Conservation (phyloP, 1,140 invertebrate species). For the Penaeus japonicus region DNA sequence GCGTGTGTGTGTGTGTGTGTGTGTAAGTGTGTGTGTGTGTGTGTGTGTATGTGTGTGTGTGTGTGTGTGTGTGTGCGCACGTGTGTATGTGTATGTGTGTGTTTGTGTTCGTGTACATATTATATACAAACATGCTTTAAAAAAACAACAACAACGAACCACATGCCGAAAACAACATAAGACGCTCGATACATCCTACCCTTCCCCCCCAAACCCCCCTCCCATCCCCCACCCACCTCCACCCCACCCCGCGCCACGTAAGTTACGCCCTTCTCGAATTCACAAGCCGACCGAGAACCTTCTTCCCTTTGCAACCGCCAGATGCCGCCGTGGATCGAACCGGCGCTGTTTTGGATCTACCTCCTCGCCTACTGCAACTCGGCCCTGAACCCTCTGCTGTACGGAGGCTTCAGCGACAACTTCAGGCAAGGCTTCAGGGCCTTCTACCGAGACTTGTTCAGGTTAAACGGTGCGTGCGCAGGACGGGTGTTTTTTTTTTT, state of each 20-base stretch:
- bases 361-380: conserved; percentile 67
- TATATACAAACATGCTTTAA: too few species aligned
- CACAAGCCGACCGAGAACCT: neutral
- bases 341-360: conserved; percentile 65
- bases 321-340: conserved; percentile 66
- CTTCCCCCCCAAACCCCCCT: too few species aligned
- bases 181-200: too few species aligned
- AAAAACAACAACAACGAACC: too few species aligned
- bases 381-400: conserved; percentile 68
- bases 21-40: too few species aligned
- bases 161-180: too few species aligned
- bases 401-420: conserved; percentile 66
- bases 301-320: conserved; percentile 42
- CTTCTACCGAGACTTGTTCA: neutral
- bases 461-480: neutral
- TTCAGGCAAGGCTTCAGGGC: conserved; percentile 36
- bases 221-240: too few species aligned
- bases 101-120: too few species aligned
- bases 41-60: too few species aligned
- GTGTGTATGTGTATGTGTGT: neutral
- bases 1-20: too few species aligned
- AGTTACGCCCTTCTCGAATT: too few species aligned
- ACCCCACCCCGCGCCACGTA: too few species aligned
- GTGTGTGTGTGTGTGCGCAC: neutral
- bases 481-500: neutral